Evolutionary conservation across 2,113 vertebrate genomes (phyloP).

Genomic region (Siniperca knerii): DNA sequence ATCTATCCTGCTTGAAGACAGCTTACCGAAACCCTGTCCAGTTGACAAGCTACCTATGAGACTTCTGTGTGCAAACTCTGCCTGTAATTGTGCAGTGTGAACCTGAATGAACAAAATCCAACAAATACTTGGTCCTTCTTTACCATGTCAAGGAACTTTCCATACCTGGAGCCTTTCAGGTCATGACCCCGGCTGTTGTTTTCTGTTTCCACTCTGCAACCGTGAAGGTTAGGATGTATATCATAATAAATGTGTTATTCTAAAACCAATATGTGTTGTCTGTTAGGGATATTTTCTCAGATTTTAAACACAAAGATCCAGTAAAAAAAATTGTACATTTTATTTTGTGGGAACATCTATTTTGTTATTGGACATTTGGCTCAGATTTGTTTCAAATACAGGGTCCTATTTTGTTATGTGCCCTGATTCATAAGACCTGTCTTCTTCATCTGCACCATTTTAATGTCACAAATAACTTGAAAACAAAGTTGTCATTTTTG

Average conservation of each 20-base stretch:
- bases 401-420: background rate
- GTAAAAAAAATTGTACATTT: background rate
- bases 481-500: background rate
- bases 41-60: background rate
- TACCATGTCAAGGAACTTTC: background rate
- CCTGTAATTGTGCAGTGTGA: background rate
- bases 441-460: background rate
- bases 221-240: background rate
- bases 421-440: background rate
- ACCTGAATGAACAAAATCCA: background rate
- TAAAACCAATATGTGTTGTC: background rate
- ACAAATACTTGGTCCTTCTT: background rate
- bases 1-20: background rate
- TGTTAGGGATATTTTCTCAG: background rate
- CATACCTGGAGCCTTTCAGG: background rate
- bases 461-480: background rate
- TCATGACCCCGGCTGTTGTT: background rate
- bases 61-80: background rate
- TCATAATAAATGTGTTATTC: background rate
- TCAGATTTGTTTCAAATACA: background rate
- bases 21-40: background rate
- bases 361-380: background rate
- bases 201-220: background rate
- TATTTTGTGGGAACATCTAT: background rate
- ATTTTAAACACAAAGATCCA: background rate